These are phyloP conservation scores for rat (Rattus norvegicus) DNA, from an alignment of 2,113 vertebrate genomes.

Conservation along the genomic window GRCr8 NC_086027.1:108978001-108978500, in stretches of 20 bases:
- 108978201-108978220: background rate
- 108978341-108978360: background rate
- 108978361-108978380: background rate
- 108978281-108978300: background rate
- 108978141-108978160: slow-evolving; percentile 28
- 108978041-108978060: slow-evolving; percentile 49
- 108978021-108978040: slow-evolving; percentile 26
- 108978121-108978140: slow-evolving; percentile 11
- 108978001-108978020: slow-evolving; percentile 27
- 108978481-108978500: background rate
- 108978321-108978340: background rate
- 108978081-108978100: slow-evolving; percentile 58
- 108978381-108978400: fast-evolving
- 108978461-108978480: background rate
- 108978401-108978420: background rate
- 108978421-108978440: fast-evolving
- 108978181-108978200: background rate
- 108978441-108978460: background rate
- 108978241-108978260: slow-evolving; percentile 22
- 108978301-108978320: background rate
- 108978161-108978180: background rate
- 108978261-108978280: background rate
- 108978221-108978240: background rate
- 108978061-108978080: slow-evolving; percentile 48
- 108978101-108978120: slow-evolving; percentile 62